phyloP scores from a whole-genome alignment of 2,888 invertebrate species.

The Willowsia nigromaculata region DNA sequence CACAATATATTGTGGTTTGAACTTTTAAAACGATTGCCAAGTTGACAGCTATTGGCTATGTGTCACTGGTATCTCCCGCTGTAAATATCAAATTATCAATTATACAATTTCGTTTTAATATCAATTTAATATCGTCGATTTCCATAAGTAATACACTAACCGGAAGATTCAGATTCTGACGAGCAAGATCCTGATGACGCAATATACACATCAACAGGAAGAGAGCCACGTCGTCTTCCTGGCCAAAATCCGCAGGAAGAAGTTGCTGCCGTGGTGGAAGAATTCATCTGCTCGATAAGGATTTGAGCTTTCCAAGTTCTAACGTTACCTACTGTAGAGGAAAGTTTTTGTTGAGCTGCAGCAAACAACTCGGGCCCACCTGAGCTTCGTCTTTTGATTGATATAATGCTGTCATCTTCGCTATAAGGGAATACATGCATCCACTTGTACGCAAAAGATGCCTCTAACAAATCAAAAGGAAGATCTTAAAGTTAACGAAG shows the following conservation, averaged over 20 bases:
- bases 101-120: neutral
- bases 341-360: slow-evolving; percentile 75
- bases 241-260: slow-evolving; percentile 75
- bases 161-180: slow-evolving; percentile 79
- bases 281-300: slow-evolving; percentile 76
- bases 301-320: slow-evolving; percentile 77
- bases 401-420: slow-evolving; percentile 75
- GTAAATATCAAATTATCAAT: too few species aligned
- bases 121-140: neutral
- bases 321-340: slow-evolving; percentile 65
- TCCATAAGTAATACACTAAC: slow-evolving; percentile 61
- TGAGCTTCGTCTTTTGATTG: slow-evolving; percentile 77
- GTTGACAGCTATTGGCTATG: slow-evolving; percentile 66
- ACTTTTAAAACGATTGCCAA: slow-evolving; percentile 51
- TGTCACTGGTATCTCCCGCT: slow-evolving; percentile 77
- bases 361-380: slow-evolving; percentile 78
- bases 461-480: slow-evolving; percentile 54
- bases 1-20: slow-evolving; percentile 46
- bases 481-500: neutral
- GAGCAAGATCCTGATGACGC: slow-evolving; percentile 78
- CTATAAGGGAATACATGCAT: slow-evolving; percentile 77
- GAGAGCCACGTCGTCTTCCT: slow-evolving; percentile 77
- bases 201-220: slow-evolving; percentile 77
- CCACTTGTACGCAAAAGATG: slow-evolving; percentile 77
- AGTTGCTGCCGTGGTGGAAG: slow-evolving; percentile 65